Evolutionary conservation across 2,113 vertebrate species (phyloP).

Genomic region (Forbesichthys agassizii): DNA sequence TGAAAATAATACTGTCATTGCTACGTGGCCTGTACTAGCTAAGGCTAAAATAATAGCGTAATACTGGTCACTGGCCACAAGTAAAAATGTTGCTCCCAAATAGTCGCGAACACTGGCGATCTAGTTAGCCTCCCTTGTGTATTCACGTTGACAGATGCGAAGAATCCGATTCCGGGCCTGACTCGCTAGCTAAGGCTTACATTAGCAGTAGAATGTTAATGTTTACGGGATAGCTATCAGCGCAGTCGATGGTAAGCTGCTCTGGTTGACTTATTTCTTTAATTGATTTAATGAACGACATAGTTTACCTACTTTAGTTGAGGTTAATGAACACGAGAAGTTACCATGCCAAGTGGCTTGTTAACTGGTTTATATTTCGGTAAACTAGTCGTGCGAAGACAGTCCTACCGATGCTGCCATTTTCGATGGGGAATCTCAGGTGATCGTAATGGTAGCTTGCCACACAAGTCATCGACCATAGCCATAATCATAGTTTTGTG

Average conservation of each 20-base stretch:
- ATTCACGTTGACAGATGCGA: constrained; percentile 36
- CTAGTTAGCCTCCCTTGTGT: constrained; percentile 1
- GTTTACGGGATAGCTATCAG: not conserved
- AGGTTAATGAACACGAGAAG: constrained; percentile 19
- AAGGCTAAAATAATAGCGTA: not conserved
- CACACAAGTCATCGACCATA: not conserved
- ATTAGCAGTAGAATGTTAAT: constrained; percentile 15
- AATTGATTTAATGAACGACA: constrained; percentile 10
- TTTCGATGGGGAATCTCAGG: constrained; percentile 47
- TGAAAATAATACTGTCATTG: not conserved
- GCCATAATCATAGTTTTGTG: not conserved
- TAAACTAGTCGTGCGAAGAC: constrained; percentile 46
- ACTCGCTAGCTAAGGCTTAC: constrained; percentile 13
- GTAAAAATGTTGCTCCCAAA: not conserved
- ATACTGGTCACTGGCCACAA: not conserved
- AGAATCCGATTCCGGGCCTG: constrained; percentile 15
- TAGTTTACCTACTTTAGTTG: too few relatives aligned
- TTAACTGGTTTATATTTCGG: constrained; percentile 42
- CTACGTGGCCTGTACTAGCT: not conserved
- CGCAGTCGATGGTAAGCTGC: constrained; percentile 22
- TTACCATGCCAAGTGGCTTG: constrained; percentile 20
- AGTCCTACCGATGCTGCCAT: constrained; percentile 53
- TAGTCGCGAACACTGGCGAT: constrained; percentile 31
- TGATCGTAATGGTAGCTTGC: constrained; percentile 24
- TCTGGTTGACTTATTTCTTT: constrained; percentile 10